phyloP scores from a whole-genome alignment of 2,888 invertebrate genomes.

The Alsophila aescularia region DNA sequence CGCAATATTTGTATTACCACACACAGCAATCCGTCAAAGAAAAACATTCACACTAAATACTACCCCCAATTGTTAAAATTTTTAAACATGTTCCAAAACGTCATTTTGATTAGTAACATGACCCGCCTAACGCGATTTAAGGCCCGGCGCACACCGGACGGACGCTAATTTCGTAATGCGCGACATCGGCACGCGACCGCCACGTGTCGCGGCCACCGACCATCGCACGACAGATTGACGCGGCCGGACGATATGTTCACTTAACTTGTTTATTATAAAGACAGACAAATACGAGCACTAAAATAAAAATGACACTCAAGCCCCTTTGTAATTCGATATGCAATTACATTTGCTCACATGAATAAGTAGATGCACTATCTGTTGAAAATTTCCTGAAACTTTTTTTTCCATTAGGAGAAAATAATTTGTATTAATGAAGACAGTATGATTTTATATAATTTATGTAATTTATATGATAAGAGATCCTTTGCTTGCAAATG shows the following conservation, averaged over 20 bases:
- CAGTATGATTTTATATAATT: too few species aligned
- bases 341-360: constrained; percentile 34
- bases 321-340: constrained; percentile 52
- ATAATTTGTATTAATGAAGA: too few species aligned
- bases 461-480: too few species aligned
- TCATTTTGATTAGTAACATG: constrained; percentile 56
- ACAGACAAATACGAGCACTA: constrained; percentile 60
- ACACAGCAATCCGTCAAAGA: too few species aligned
- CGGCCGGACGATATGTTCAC: constrained; percentile 75
- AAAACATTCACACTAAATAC: background rate
- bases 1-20: too few species aligned
- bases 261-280: constrained; percentile 72
- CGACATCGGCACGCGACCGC: constrained; percentile 60
- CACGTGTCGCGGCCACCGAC: constrained; percentile 58
- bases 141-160: constrained; percentile 66
- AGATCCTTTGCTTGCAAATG: too few species aligned
- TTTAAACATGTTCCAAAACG: constrained; percentile 12
- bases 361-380: constrained; percentile 20
- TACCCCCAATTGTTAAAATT: background rate
- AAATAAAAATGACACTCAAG: constrained; percentile 58
- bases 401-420: too few species aligned
- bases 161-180: constrained; percentile 79
- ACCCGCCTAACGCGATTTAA: constrained; percentile 66
- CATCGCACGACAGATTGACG: constrained; percentile 73
- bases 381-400: too few species aligned